Evolutionary conservation across 2,113 vertebrate species (phyloP).

Genomic region (Carassius gibelio): DNA sequence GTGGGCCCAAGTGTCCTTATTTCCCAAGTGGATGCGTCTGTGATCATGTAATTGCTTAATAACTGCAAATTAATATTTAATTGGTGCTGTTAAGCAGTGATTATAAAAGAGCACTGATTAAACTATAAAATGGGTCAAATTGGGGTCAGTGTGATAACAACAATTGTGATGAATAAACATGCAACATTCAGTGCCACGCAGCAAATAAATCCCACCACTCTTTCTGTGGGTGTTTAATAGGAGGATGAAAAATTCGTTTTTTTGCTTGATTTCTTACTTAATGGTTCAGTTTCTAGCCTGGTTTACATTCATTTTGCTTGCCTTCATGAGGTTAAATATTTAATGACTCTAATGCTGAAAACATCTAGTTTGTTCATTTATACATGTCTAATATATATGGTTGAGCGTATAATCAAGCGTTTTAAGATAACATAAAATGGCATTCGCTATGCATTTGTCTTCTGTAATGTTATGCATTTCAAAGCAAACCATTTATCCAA

Average conservation of each 20-base stretch:
- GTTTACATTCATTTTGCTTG: conserved; percentile 10
- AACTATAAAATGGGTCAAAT: conserved; percentile 40
- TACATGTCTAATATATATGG: background rate
- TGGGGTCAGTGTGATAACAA: conserved; percentile 25
- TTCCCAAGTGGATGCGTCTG: conserved; percentile 42
- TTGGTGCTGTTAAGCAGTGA: conserved; percentile 43
- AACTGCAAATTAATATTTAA: conserved; percentile 51
- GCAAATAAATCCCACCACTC: conserved; percentile 7
- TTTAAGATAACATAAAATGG: background rate
- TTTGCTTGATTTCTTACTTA: conserved; percentile 4
- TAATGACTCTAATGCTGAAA: background rate
- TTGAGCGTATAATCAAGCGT: background rate
- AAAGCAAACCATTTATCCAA: background rate
- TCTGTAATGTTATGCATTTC: background rate
- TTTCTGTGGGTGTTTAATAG: background rate
- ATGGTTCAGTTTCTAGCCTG: conserved; percentile 1
- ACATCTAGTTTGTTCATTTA: conserved; percentile 6
- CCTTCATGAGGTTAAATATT: background rate
- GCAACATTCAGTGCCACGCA: background rate
- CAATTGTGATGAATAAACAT: conserved; percentile 10
- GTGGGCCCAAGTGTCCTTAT: conserved; percentile 34
- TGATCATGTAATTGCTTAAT: conserved; percentile 57
- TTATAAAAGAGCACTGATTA: conserved; percentile 34
- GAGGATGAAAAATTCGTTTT: background rate
- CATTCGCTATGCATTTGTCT: background rate